Base-by-base conservation (phyloP, 1,140 invertebrate species). In the Muscidifurax raptorellus region DNA sequence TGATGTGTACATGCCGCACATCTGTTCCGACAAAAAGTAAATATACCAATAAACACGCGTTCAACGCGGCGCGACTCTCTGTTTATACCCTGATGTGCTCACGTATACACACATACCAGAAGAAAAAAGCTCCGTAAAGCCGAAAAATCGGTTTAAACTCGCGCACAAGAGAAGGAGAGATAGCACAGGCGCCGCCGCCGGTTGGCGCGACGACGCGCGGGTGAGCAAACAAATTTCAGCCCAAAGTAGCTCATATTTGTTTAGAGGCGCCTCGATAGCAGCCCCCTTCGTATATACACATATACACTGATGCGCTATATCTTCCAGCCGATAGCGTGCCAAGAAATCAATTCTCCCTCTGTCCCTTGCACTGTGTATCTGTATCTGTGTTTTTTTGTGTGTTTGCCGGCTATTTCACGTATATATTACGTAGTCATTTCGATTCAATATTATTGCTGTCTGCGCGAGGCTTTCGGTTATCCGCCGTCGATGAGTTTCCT, bases 251-350 rank as follows among this genome's bases (percentile, higher is more conserved):
- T 80, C 77, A 84, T 84, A 84, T 84, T 84, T 84, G 83, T 75
- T 84, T 84, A 80, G 83, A 84, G 83, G 71, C 77, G 77, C 83
- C 83, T 84, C 77, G 77, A 84, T 84, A 84, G 80, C 77, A 67
- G 69, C 80, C 28, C 28, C 15, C 28, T 30, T n/a, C 22, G 9
- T 69, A 2, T 27, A 69, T 66, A n/a, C 7, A 18, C 64, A 27
- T 66, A 9, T 27, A n/a, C n/a, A 22, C 7, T n/a, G n/a, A n/a
- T n/a, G n/a, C 0, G 22, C 64, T 10, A 25, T 66, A 66, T 66
- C 64, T 66, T 66, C 64, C 64, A 66, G 10, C 15, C 83, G 83
- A 84, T 84, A 80, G 27, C 47, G 76, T 80, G 77, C 77, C 77
- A 86, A 80, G 74, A 80, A 71, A 77, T 80, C 82, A 80, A 80